A percentile compares a stretch with the other conserved stretches of the same genome.
These are phyloP conservation scores for Listrodromus nycthemerus DNA, from an alignment of 2,888 invertebrate genomes.

Conservation along the genomic window DNA sequence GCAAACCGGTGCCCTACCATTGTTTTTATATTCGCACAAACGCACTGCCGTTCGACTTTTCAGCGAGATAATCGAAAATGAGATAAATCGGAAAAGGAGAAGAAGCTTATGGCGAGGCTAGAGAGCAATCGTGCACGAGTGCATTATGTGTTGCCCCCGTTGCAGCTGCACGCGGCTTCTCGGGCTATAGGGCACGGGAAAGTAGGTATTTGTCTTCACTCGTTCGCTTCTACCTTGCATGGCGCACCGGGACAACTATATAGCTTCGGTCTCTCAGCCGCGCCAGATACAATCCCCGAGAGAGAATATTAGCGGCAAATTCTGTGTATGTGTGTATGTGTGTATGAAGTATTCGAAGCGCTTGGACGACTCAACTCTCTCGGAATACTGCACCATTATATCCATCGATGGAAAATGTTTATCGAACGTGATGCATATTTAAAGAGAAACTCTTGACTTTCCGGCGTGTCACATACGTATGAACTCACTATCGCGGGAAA, in stretches of 20 bases:
- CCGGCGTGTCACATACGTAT: neutral
- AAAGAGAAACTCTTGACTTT: conserved; percentile 37
- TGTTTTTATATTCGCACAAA: conserved; percentile 35
- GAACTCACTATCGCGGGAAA: conserved; percentile 22
- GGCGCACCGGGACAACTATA: conserved; percentile 40
- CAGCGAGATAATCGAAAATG: conserved; percentile 27
- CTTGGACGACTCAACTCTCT: conserved; percentile 27
- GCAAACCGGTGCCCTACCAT: neutral
- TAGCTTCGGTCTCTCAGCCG: conserved; percentile 39
- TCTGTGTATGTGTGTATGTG: conserved; percentile 11
- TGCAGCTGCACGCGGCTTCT: conserved; percentile 52
- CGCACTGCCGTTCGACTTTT: neutral
- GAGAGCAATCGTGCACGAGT: conserved; percentile 63
- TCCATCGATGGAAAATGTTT: conserved; percentile 49
- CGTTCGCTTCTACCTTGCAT: conserved; percentile 32
- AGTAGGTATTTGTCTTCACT: conserved; percentile 69
- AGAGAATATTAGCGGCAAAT: conserved; percentile 23
- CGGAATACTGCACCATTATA: conserved; percentile 33
- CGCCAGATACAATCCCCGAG: conserved; percentile 42
- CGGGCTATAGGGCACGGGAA: conserved; percentile 71
- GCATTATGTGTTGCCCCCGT: conserved; percentile 47
- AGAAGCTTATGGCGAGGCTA: conserved; percentile 42
- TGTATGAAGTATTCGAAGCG: neutral
- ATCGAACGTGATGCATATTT: conserved; percentile 56
- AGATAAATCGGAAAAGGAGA: conserved; percentile 36